phyloP scores from a whole-genome alignment of 1,140 invertebrate genomes.

The Leucophenga varia region DNA sequence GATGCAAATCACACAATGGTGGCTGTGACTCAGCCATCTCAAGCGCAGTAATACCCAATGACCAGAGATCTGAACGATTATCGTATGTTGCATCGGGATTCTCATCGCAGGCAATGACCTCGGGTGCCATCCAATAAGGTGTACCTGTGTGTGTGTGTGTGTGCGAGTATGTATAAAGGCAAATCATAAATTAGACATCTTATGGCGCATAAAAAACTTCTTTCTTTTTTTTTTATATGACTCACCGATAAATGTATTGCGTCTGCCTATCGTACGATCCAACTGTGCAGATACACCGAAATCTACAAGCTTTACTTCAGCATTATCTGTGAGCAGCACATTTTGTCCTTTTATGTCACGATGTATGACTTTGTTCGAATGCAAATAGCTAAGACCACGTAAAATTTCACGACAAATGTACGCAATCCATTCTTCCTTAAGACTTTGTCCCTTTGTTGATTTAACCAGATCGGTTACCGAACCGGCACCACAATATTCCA shows the following conservation, averaged over 20 bases:
- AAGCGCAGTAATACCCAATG: conserved; percentile 95
- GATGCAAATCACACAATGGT: conserved; percentile 97
- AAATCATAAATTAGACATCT: not conserved
- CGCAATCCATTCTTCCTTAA: conserved; percentile 99
- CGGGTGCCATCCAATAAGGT: conserved; percentile 96
- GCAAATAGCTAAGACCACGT: conserved; percentile 94
- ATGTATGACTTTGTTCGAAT: conserved; percentile 99
- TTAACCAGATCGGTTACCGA: conserved; percentile 99
- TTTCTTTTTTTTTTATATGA: not conserved
- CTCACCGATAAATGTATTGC: conserved; percentile 97
- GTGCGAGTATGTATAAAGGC: no score
- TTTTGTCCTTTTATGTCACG: conserved; percentile 99
- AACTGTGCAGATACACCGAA: conserved; percentile 99
- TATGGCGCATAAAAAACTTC: not conserved
- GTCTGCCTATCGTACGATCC: conserved; percentile 95
- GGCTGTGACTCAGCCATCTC: conserved; percentile 99
- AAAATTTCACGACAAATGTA: conserved; percentile 98
- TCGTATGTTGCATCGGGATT: conserved; percentile 99
- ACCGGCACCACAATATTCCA: conserved; percentile 99
- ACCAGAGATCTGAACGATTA: conserved; percentile 98
- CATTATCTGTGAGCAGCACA: conserved; percentile 98
- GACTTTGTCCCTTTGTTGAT: conserved; percentile 94
- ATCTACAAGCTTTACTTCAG: conserved; percentile 99
- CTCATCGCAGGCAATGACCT: conserved; percentile 99
- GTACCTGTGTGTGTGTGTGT: no score